These are phyloP conservation scores for Drosophila insularis DNA, from an alignment of 1,140 invertebrate species.

Conservation along the genomic window DNA sequence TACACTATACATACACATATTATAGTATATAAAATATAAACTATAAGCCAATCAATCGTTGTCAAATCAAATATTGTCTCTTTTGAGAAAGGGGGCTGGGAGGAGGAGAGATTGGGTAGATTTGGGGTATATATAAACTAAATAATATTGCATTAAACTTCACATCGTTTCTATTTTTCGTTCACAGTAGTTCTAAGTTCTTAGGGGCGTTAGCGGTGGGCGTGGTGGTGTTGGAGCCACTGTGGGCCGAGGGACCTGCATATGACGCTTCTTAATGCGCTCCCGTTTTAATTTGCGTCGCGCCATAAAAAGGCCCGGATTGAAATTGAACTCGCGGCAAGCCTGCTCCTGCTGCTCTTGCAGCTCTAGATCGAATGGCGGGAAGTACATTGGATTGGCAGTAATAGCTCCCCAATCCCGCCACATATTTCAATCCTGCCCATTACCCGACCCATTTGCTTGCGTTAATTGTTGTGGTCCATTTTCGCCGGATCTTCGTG, in stretches of 20 bases:
- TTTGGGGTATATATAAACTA: slow-evolving; percentile 14
- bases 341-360: slow-evolving; percentile 33
- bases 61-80: slow-evolving; percentile 41
- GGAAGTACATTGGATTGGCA: slow-evolving; percentile 81
- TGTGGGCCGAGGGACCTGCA: slow-evolving; percentile 43
- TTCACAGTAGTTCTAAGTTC: slow-evolving; percentile 55
- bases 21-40: neutral
- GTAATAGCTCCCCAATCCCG: slow-evolving; percentile 74
- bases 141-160: slow-evolving; percentile 70
- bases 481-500: slow-evolving; percentile 53
- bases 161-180: slow-evolving; percentile 37
- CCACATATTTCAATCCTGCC: slow-evolving; percentile 85
- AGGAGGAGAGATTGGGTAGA: neutral
- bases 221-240: slow-evolving; percentile 26
- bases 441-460: slow-evolving; percentile 85
- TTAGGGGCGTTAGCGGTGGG: slow-evolving; percentile 36
- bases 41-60: slow-evolving; percentile 12
- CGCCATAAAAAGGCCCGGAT: slow-evolving; percentile 69
- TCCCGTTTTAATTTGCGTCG: slow-evolving; percentile 74
- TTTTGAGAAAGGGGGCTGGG: neutral
- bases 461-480: slow-evolving; percentile 82
- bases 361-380: slow-evolving; percentile 65
- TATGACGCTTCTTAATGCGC: slow-evolving; percentile 55
- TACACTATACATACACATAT: slow-evolving; percentile 23
- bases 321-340: slow-evolving; percentile 71